phyloP scores from a whole-genome alignment of 2,888 invertebrate species.

The Cheilosia soror region DNA sequence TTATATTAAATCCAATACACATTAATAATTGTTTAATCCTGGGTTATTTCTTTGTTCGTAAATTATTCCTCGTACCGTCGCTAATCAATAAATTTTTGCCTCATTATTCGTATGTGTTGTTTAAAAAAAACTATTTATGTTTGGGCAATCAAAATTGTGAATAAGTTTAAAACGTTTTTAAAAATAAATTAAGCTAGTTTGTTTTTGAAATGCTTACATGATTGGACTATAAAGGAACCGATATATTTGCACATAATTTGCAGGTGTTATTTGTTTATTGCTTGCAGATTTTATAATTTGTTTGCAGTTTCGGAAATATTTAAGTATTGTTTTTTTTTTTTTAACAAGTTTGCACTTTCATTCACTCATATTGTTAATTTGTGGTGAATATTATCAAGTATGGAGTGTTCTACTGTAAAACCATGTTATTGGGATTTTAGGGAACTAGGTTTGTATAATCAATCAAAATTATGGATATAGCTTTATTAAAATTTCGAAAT shows the following conservation, averaged over 20 bases:
- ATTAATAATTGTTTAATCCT: constrained; percentile 52
- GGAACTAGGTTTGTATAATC: background rate
- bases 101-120: constrained; percentile 44
- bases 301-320: constrained; percentile 34
- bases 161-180: constrained; percentile 20
- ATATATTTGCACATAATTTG: constrained; percentile 36
- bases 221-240: constrained; percentile 33
- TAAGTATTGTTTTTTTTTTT: constrained; percentile 5
- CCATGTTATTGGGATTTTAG: background rate
- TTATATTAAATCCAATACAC: constrained; percentile 29
- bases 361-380: constrained; percentile 36
- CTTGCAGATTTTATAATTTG: constrained; percentile 62
- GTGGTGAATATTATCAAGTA: background rate
- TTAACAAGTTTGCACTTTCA: constrained; percentile 73
- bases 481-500: too few relatives aligned
- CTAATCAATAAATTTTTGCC: constrained; percentile 53
- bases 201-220: constrained; percentile 43
- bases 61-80: constrained; percentile 39
- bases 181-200: constrained; percentile 14
- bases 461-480: too few relatives aligned
- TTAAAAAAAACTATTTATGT: constrained; percentile 39
- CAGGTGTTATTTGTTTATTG: constrained; percentile 45
- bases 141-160: constrained; percentile 36
- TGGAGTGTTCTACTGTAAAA: constrained; percentile 28
- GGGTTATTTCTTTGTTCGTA: constrained; percentile 63